Base-by-base conservation (phyloP, 2,113 vertebrate species). In the Syngnathoides biaculeatus region DNA sequence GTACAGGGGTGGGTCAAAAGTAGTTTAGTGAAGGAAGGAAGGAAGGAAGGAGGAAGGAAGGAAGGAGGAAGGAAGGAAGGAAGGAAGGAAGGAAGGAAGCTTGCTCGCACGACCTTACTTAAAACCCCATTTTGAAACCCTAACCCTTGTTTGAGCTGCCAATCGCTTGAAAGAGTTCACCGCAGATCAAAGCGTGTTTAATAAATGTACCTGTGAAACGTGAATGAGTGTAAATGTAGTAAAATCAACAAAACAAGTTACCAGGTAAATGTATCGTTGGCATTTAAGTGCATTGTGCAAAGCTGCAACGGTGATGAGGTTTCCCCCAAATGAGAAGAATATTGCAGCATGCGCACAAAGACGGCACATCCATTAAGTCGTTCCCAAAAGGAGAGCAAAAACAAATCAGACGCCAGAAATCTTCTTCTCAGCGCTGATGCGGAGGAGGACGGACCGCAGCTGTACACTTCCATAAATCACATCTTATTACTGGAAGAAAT, bases 341-440 rank as follows among this genome's bases (percentile, higher is more conserved):
- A 77, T 48, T 58, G 75, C 63, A 74, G 72, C 48, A 39, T 63
- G 17, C 14, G 20, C 15, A 61, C 6, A 7, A 74, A 72, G 82
- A 78, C 78, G 84, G 72, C 80, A 67, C 58, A 70, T 77, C 73
- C 81, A 84, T 86, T 84, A 81, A 47, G 57, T 53, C 67, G 60
- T 67, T 85, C 55, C 24, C 26, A 69, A 35, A 72, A 42, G 8
- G n/a, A 43, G 64, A 74, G 86, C 80, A 83, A 84, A 86, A 73
- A 80, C 65, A 86, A 87, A 85, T 71, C 68, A 42, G 62, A 71
- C 64, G 68, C 67, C 79, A 87, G 72, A 69, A 15, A 15, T 73
- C 71, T 84, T 53, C 67, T 65, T 53, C 67, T 76, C 22, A 7
- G 60, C 48, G 77, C 65, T 45, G 62, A 78, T 10, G 65, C 64